A percentile compares a stretch with the other conserved stretches of the same genome.
These are phyloP conservation scores for Lathamus discolor DNA, from an alignment of 2,113 vertebrate species.

Conservation along the genomic window DNA sequence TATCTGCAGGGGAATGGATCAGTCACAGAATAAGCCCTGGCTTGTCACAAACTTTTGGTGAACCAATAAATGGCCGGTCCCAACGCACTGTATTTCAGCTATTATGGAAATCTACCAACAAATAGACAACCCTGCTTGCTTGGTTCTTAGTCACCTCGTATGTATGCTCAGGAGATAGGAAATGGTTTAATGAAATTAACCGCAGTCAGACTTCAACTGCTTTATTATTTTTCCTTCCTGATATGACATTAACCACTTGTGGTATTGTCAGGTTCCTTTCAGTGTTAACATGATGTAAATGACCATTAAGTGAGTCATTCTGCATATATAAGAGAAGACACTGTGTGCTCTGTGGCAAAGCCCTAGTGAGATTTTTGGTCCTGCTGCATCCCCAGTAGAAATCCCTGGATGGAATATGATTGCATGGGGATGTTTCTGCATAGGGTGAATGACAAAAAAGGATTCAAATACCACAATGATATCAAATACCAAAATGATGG, in stretches of 20 bases:
- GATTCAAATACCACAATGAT: background rate
- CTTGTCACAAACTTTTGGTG: conserved; percentile 26
- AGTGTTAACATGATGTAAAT: background rate
- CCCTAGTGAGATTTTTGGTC: background rate
- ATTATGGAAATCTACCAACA: background rate
- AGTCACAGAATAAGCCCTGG: background rate
- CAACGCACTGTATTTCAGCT: background rate
- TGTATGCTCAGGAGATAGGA: background rate
- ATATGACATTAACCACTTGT: background rate
- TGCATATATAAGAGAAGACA: background rate
- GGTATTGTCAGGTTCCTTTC: background rate
- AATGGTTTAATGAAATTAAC: background rate
- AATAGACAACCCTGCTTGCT: background rate
- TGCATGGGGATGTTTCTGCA: background rate
- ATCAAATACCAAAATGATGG: background rate
- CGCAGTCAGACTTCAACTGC: background rate
- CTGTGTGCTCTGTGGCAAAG: background rate
- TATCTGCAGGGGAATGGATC: background rate
- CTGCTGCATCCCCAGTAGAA: background rate
- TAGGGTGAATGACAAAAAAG: background rate
- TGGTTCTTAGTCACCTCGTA: background rate
- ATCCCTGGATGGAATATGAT: background rate
- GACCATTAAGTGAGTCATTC: background rate
- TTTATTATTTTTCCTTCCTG: background rate
- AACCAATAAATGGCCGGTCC: background rate